Evolutionary conservation across 2,797 vertebrate species (phyloP), one percentile per base, ranked within the genome.

Genomic region (Ceyx erithaca): DNA sequence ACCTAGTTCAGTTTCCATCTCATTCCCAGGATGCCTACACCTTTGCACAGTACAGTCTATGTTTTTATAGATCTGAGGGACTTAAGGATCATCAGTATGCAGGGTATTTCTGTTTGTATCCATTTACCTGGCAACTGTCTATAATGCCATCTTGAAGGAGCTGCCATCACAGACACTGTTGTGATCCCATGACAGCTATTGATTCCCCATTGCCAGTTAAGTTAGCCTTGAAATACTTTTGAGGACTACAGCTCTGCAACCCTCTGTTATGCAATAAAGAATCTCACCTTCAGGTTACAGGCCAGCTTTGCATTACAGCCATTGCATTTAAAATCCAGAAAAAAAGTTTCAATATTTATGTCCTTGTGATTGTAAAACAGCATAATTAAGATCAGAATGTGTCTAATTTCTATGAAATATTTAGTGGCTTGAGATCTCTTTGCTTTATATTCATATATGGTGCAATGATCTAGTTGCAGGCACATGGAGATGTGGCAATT

Each of bases 401-500:
- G 9, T 2, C 4, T 61, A 19, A 45, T 73, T 80, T 75, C 14
- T 71, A 22, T 23, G 35, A 84, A 71, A 57, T 40, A 12, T 25
- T 63, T 31, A 28, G 28, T 64, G 3, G 1, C 57, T 92, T 92
- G 21, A 26, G 21, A 13, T 35, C 17, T 51, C 21, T 90, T 16
- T 2, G 6, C 33, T 85, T 77, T 33, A 33, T 28, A 49, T 48
- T 67, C 7, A 63, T 41, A 37, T 7, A 37, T 17, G 61, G 19
- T 1, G 13, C 33, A 51, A 22, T 0, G 0, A 21, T 48, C 6
- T 78, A 30, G 5, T 40, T 64, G 8, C n/a, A 69, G 20, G 8
- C 8, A 26, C 4, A 13, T 26, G 33, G 25, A 92, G 19, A 43
- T 0, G 0, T 8, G 5, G 5, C 5, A 67, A 20, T 57, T 80